phyloP scores from a whole-genome alignment of 2,888 invertebrate genomes.

The Himalopsyche kuldschensis region DNA sequence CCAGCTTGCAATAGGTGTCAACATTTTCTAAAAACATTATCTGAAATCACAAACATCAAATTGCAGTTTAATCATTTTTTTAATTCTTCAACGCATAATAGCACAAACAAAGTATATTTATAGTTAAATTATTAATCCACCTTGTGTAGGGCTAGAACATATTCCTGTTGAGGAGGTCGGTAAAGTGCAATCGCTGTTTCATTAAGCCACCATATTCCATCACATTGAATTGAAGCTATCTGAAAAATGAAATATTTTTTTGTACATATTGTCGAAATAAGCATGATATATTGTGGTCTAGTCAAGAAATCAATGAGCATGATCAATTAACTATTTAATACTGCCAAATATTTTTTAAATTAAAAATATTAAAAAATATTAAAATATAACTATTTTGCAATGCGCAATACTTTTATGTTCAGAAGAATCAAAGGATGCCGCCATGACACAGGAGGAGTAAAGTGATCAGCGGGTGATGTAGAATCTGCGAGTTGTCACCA shows the following conservation, averaged over 20 bases:
- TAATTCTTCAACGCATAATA: too few species aligned
- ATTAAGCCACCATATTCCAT: conserved; percentile 87
- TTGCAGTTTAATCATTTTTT: not conserved
- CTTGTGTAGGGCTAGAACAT: conserved; percentile 77
- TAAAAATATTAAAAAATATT: too few species aligned
- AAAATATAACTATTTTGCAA: too few species aligned
- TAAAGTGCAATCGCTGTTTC: conserved; percentile 76
- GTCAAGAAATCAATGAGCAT: too few species aligned
- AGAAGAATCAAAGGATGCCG: not conserved
- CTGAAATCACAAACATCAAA: conserved; percentile 42
- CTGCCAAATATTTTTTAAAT: too few species aligned
- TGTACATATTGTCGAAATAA: too few species aligned
- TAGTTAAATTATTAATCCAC: conserved; percentile 44
- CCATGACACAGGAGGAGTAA: not conserved
- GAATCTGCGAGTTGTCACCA: too few species aligned
- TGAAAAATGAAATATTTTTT: conserved; percentile 40
- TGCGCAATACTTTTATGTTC: not conserved
- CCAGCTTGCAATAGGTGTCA: conserved; percentile 79
- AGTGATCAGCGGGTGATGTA: not conserved
- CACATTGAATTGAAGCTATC: conserved; percentile 74
- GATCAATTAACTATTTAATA: too few species aligned
- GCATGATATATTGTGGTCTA: too few species aligned
- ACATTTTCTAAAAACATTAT: conserved; percentile 75
- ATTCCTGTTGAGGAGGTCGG: conserved; percentile 71
- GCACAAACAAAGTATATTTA: not conserved